phyloP scores from a whole-genome alignment of 1,140 invertebrate species.

The Drosophila sturtevanti region DNA sequence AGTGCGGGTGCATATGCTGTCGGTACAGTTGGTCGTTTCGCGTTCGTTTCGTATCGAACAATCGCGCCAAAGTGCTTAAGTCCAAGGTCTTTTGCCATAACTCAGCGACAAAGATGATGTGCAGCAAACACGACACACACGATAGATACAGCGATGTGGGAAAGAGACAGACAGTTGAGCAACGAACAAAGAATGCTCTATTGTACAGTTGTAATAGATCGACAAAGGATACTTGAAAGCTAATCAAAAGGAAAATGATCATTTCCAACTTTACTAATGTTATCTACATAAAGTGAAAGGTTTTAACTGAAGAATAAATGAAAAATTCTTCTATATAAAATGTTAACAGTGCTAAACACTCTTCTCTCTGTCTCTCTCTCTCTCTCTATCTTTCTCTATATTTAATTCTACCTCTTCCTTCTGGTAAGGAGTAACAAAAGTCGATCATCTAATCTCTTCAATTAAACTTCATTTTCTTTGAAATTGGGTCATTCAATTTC shows the following conservation, averaged over 20 bases:
- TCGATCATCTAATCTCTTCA: neutral
- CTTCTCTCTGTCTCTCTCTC: too few relatives aligned
- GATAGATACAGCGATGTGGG: neutral
- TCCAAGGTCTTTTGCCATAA: constrained; percentile 78
- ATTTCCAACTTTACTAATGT: too few relatives aligned
- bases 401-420: too few relatives aligned
- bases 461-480: neutral
- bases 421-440: neutral
- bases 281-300: neutral
- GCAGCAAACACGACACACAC: constrained; percentile 17
- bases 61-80: constrained; percentile 47
- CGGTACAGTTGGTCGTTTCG: constrained; percentile 34
- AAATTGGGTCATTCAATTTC: neutral
- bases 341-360: too few relatives aligned
- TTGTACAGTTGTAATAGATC: neutral
- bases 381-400: too few relatives aligned
- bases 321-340: too few relatives aligned
- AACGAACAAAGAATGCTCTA: constrained; percentile 6
- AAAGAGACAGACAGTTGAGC: neutral
- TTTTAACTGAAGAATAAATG: too few relatives aligned
- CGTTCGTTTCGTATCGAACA: constrained; percentile 12
- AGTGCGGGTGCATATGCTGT: constrained; percentile 51
- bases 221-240: neutral
- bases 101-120: constrained; percentile 60
- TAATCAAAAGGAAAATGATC: too few relatives aligned